These are phyloP conservation scores for Athalia cordata DNA, from an alignment of 2,888 invertebrate species.

Conservation along the genomic window DNA sequence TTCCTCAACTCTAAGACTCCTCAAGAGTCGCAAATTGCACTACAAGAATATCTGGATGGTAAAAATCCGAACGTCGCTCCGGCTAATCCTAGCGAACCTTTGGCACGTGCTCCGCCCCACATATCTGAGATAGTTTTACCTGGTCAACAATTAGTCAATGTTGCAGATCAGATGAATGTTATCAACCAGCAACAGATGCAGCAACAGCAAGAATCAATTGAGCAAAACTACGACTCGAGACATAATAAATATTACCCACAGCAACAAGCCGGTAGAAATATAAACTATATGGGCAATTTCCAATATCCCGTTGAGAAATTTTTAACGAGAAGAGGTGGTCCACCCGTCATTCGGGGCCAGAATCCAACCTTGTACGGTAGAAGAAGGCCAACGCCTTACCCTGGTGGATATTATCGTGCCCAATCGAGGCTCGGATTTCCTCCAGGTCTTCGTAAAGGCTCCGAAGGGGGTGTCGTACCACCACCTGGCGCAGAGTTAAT, in stretches of 20 bases:
- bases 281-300: neutral
- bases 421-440: constrained; percentile 39
- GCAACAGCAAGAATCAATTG: neutral
- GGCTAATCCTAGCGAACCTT: neutral
- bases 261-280: neutral
- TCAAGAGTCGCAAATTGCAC: constrained; percentile 63
- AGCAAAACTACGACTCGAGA: neutral
- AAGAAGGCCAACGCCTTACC: constrained; percentile 3
- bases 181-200: neutral
- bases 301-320: neutral
- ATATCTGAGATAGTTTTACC: constrained; percentile 44
- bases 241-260: neutral
- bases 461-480: constrained; percentile 45
- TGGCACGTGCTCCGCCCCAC: constrained; percentile 3
- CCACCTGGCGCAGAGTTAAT: constrained; percentile 57
- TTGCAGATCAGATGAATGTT: neutral
- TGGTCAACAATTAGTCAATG: constrained; percentile 9
- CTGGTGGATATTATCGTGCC: neutral
- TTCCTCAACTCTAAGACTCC: constrained; percentile 67
- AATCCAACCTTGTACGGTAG: neutral
- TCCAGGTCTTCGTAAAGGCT: constrained; percentile 14
- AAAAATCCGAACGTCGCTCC: neutral
- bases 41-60: constrained; percentile 61
- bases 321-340: neutral
- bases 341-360: neutral